These are phyloP conservation scores for Calliphora vomitoria DNA, from an alignment of 2,888 invertebrate genomes.

Conservation along the genomic window DNA sequence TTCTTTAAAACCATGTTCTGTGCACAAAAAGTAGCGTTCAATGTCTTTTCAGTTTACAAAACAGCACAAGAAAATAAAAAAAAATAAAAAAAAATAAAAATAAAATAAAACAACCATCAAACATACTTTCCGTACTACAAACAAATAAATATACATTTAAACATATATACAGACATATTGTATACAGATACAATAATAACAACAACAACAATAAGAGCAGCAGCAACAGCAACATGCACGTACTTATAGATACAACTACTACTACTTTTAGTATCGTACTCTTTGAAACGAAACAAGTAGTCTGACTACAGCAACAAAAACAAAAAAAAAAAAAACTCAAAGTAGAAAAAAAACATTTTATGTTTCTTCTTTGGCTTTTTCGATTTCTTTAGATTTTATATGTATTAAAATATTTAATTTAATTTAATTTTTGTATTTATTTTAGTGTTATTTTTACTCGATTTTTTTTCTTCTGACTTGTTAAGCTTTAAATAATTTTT, in stretches of 20 bases:
- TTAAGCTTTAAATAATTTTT: conserved; percentile 14
- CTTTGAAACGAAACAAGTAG: conserved; percentile 55
- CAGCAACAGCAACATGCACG: conserved; percentile 9
- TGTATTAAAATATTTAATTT: conserved; percentile 36
- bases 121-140: conserved; percentile 58
- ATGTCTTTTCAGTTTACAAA: conserved; percentile 62
- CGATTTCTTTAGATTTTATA: neutral
- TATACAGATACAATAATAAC: conserved; percentile 13
- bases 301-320: conserved; percentile 14
- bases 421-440: conserved; percentile 17
- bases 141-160: conserved; percentile 25
- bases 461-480: neutral
- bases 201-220: neutral
- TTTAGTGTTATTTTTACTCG: conserved; percentile 21
- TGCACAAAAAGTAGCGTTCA: conserved; percentile 57
- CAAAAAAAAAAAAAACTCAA: neutral
- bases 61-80: conserved; percentile 21
- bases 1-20: conserved; percentile 38
- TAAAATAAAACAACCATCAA: conserved; percentile 60
- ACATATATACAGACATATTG: neutral
- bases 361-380: neutral
- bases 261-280: conserved; percentile 53
- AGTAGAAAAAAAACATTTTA: conserved; percentile 15
- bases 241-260: conserved; percentile 49
- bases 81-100: conserved; percentile 31